Evolutionary conservation across 2,888 invertebrate genomes (phyloP).

Genomic region (Malthinus seriepunctatus): DNA sequence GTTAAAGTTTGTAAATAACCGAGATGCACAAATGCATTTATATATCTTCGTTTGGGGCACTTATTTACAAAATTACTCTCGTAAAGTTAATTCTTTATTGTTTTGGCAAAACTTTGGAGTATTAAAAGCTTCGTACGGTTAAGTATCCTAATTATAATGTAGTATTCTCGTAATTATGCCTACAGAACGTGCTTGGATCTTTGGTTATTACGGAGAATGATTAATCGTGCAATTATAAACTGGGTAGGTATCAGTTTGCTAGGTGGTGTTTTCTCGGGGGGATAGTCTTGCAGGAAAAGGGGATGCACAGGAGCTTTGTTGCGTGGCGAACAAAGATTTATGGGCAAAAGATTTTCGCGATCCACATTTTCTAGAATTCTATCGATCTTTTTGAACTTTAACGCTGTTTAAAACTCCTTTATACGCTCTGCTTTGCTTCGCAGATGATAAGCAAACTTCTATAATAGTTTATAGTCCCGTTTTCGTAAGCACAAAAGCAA

Average conservation of each 20-base stretch:
- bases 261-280: conserved; percentile 35
- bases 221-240: conserved; percentile 42
- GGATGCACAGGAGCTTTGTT: conserved; percentile 29
- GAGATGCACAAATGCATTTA: conserved; percentile 18
- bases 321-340: conserved; percentile 36
- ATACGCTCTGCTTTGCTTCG: conserved; percentile 31
- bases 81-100: conserved; percentile 29
- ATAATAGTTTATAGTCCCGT: conserved; percentile 38
- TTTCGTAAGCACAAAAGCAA: conserved; percentile 30
- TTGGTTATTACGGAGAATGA: conserved; percentile 41
- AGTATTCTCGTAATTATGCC: conserved; percentile 41
- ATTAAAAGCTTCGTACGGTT: conserved; percentile 31
- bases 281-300: conserved; percentile 27
- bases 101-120: conserved; percentile 27
- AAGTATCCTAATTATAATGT: conserved; percentile 33
- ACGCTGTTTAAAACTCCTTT: conserved; percentile 44
- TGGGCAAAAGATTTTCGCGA: conserved; percentile 40
- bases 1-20: conserved; percentile 17
- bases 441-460: conserved; percentile 40
- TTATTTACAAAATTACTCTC: conserved; percentile 28
- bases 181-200: conserved; percentile 36
- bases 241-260: conserved; percentile 43
- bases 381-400: conserved; percentile 43
- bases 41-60: conserved; percentile 9
- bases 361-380: conserved; percentile 42